Conservation (phyloP, 2,113 vertebrate species). For the Diphyllodes magnificus region DNA sequence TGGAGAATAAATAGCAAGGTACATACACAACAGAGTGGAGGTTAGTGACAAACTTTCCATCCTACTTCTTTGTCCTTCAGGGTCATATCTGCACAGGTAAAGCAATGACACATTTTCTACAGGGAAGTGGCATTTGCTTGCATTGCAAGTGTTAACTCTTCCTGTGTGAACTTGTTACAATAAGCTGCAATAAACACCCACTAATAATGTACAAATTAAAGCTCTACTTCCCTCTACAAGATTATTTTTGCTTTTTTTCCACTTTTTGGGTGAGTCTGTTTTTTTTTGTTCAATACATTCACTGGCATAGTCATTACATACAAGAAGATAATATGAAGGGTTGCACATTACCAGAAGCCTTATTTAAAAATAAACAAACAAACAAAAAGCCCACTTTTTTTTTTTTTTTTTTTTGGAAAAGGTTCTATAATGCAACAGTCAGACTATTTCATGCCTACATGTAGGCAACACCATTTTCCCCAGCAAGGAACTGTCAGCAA, state of each 20-base stretch:
- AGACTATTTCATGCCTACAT: background rate
- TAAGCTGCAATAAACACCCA: background rate
- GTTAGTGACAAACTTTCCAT: background rate
- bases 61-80: background rate
- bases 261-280: background rate
- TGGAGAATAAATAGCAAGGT: background rate
- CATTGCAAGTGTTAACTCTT: background rate
- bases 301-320: no score
- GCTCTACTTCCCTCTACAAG: background rate
- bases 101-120: background rate
- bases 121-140: background rate
- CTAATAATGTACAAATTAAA: background rate
- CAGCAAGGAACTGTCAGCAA: background rate
- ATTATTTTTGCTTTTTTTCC: background rate
- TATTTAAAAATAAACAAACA: background rate
- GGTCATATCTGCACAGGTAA: background rate
- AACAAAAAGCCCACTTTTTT: background rate
- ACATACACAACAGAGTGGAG: background rate
- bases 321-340: background rate
- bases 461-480: background rate
- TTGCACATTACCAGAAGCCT: background rate
- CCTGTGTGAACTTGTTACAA: background rate
- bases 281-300: background rate
- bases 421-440: background rate
- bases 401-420: background rate